Conservation (phyloP, 2,888 invertebrate species). For the Nemapogon koenigi region DNA sequence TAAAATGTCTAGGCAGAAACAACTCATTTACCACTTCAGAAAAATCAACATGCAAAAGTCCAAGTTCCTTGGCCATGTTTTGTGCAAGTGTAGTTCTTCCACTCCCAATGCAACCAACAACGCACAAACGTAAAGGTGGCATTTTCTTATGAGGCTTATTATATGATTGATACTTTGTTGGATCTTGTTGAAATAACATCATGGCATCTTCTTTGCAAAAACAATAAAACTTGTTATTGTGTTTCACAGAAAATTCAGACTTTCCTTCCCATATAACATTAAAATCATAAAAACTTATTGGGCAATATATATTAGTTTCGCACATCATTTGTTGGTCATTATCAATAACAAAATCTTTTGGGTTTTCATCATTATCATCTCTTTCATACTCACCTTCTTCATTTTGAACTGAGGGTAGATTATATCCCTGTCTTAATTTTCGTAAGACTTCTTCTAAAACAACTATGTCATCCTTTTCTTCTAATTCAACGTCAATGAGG, state of each 20-base stretch:
- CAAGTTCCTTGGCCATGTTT: slow-evolving; percentile 58
- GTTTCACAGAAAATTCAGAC: slow-evolving; percentile 53
- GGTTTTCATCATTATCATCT: slow-evolving; percentile 26
- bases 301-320: slow-evolving; percentile 68
- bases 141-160: slow-evolving; percentile 41
- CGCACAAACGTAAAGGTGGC: slow-evolving; percentile 62
- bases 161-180: slow-evolving; percentile 50
- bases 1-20: slow-evolving; percentile 44
- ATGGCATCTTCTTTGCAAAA: slow-evolving; percentile 55
- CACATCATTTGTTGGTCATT: slow-evolving; percentile 50
- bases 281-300: slow-evolving; percentile 60
- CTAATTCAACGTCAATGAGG: slow-evolving; percentile 47
- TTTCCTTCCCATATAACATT: slow-evolving; percentile 69
- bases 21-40: slow-evolving; percentile 34
- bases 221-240: slow-evolving; percentile 59
- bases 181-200: slow-evolving; percentile 52
- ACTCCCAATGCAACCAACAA: slow-evolving; percentile 61
- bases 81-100: slow-evolving; percentile 60
- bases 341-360: slow-evolving; percentile 28
- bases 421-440: slow-evolving; percentile 38
- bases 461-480: slow-evolving; percentile 42
- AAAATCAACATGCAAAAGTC: slow-evolving; percentile 59
- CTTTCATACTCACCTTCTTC: slow-evolving; percentile 26
- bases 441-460: slow-evolving; percentile 38
- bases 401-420: slow-evolving; percentile 26